These are phyloP conservation scores for Eleginops maclovinus DNA, from an alignment of 2,113 vertebrate species.

Conservation along the genomic window DNA sequence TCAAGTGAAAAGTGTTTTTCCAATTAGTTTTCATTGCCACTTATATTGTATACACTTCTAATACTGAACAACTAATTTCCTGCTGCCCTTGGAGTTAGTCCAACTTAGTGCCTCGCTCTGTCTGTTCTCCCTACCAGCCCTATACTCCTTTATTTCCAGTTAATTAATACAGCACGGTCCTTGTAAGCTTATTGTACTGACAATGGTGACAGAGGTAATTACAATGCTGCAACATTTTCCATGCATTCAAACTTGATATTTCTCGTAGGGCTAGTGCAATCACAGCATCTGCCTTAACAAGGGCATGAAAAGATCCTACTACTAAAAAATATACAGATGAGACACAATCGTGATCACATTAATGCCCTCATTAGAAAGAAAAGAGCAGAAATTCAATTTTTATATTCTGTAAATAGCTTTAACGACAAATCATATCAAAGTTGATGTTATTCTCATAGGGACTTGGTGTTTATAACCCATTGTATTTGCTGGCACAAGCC, in stretches of 20 bases:
- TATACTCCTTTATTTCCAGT: background rate
- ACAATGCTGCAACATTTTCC: background rate
- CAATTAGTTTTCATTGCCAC: background rate
- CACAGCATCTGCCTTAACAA: background rate
- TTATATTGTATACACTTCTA: background rate
- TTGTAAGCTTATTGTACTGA: background rate
- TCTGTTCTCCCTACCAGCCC: constrained; percentile 8
- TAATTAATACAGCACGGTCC: background rate
- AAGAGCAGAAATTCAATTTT: background rate
- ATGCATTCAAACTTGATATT: background rate
- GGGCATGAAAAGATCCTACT: background rate
- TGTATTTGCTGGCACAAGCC: background rate
- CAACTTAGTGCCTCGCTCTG: background rate
- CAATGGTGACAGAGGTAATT: constrained; percentile 4
- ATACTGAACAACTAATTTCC: constrained; percentile 12
- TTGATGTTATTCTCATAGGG: background rate
- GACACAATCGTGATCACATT: background rate
- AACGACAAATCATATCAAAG: background rate
- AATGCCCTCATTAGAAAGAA: background rate
- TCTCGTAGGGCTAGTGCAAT: background rate
- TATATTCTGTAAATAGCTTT: background rate
- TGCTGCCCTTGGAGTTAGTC: background rate
- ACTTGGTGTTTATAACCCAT: background rate
- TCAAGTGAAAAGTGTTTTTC: background rate
- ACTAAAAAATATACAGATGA: background rate